Conservation (phyloP, 2,797 vertebrate species). For the Mormyrus proboscirostris region DNA sequence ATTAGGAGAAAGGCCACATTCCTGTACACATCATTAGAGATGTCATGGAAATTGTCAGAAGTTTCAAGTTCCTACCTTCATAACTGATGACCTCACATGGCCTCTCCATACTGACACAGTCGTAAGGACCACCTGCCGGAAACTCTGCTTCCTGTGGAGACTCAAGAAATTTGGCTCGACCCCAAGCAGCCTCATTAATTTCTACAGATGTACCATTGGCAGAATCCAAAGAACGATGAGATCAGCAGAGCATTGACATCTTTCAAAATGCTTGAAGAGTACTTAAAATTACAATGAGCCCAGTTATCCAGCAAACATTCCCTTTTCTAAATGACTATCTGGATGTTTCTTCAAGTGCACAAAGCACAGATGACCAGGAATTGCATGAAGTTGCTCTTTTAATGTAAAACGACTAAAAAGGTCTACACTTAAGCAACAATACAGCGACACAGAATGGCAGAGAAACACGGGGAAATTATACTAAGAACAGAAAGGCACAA, state of each 20-base stretch:
- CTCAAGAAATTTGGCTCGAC: background rate
- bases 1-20: background rate
- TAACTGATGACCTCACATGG: background rate
- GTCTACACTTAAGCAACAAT: too few relatives aligned
- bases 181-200: background rate
- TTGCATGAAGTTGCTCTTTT: too few relatives aligned
- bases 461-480: too few relatives aligned
- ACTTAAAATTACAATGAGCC: background rate
- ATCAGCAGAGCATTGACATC: too few relatives aligned
- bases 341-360: too few relatives aligned
- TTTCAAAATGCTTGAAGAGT: too few relatives aligned
- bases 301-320: background rate
- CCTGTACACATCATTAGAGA: background rate
- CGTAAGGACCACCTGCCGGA: too few relatives aligned
- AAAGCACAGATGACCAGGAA: too few relatives aligned
- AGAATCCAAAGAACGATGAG: background rate
- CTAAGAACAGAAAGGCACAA: too few relatives aligned
- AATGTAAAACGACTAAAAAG: too few relatives aligned
- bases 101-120: background rate
- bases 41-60: background rate
- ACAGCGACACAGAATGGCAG: too few relatives aligned
- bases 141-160: background rate
- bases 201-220: background rate
- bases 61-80: background rate
- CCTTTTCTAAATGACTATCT: background rate